Conservation (phyloP, 2,888 invertebrate genomes). For the Leptura quadrifasciata region DNA sequence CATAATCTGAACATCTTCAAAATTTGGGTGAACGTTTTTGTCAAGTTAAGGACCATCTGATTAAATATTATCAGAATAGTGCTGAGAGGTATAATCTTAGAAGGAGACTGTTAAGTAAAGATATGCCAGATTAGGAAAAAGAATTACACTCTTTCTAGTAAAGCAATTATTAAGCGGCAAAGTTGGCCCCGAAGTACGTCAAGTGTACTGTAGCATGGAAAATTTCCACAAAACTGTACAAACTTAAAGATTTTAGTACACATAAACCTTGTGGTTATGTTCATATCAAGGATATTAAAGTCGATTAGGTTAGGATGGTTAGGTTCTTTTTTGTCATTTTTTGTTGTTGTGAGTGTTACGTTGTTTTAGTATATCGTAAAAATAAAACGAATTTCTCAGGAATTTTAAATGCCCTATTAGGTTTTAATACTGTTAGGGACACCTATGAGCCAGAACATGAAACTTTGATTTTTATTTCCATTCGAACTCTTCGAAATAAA, state of each 20-base stretch:
- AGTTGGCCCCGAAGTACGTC: constrained; percentile 51
- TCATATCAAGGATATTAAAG: constrained; percentile 23
- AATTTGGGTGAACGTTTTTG: constrained; percentile 10
- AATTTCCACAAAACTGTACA: constrained; percentile 38
- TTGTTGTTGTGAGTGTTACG: constrained; percentile 1
- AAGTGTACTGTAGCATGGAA: constrained; percentile 26
- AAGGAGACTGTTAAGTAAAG: constrained; percentile 24
- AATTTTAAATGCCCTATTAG: no score
- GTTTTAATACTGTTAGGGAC: no score
- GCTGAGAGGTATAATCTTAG: constrained; percentile 37
- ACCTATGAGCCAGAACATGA: no score
- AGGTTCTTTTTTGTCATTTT: neutral
- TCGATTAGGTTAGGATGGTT: neutral
- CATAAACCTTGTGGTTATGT: constrained; percentile 4
- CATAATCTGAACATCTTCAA: constrained; percentile 10
- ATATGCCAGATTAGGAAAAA: constrained; percentile 36
- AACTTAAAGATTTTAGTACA: neutral
- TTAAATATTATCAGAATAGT: constrained; percentile 38
- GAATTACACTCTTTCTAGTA: constrained; percentile 46
- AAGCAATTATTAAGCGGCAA: constrained; percentile 44
- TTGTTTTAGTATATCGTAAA: no score
- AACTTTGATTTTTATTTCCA: no score
- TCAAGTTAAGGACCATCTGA: constrained; percentile 32
- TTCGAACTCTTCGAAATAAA: no score
- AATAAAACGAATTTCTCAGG: no score